Base-by-base conservation (phyloP, 1,140 invertebrate species). In the Orius insidiosus region DNA sequence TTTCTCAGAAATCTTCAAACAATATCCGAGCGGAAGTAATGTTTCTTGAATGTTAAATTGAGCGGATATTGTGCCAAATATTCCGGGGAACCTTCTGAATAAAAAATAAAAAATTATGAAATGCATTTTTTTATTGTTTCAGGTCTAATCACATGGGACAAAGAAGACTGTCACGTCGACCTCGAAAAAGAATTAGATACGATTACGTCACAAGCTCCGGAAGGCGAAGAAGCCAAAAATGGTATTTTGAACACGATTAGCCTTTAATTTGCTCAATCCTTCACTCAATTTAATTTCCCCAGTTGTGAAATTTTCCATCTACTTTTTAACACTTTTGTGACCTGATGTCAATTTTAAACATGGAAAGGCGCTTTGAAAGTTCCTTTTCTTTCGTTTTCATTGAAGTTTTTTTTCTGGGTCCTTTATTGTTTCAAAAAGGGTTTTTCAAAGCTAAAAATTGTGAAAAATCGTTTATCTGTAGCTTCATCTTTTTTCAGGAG, bases 131-230 rank as follows among this genome's bases (percentile, higher is more conserved):
- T 32, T 58, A 51, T 62, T 58, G 49, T 74, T 83, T 19, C 72
- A 96, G 90, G 88, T 58, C 81, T 96, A 63, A 72, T 86, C 52
- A 89, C 87, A 60, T 96, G 89, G 90, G 83, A 94, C 64, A 74
- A 76, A 55, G 77, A 79, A 58, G 75, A 75, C 59, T 87, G 85
- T 63, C 84, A 89, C 64, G 85, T 94, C 51, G 84, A 93, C 65
- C 70, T 96, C 59, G 86, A 89, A 67, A 87, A 86, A 60, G 89
- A 93, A 66, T 68, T 95, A 54, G 73, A 80, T 56, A 78, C 78
- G 57, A 76, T 94, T 57, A 83, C 84, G 54, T 73, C 80, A 56
- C 78, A 83, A 64, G 77, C 83, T 55, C 80, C 85, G 35, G 78
- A 88, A 66, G 86, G 86, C 59, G 88, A 92, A 68, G 86, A 90